Base-by-base conservation (phyloP, 2,797 vertebrate genomes). In the Eurystomus glaucurus region DNA sequence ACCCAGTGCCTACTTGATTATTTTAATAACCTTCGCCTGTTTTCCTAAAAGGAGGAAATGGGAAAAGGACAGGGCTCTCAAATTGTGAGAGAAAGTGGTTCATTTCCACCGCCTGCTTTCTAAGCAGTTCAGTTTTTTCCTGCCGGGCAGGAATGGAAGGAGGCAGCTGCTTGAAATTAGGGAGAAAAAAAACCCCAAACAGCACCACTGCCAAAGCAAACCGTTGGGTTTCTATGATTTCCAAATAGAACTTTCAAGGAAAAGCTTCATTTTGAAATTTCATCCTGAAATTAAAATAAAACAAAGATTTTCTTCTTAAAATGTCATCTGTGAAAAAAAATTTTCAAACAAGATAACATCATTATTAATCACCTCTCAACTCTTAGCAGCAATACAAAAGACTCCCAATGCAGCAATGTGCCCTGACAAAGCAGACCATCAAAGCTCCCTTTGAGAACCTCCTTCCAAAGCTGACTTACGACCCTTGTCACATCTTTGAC, bases 321-420 rank as follows among this genome's bases (percentile, higher is more conserved):
- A 66, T 9, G 1, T 41, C 65, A 79, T 23, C 16, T 41, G 33
- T 57, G 66, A 70, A 92, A 94, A 80, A 3, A 5, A 31, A 17
- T 28, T 76, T 94, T 81, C 0, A 0, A 80, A 87, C 31, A 62
- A 64, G 18, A 37, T 45, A 4, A 75, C 33, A 14, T 20, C 5
- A 68, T 52, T 85, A 92, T 85, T 46, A 61, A 96, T 95, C 91
- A 94, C 26, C 23, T 62, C 54, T 50, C 21, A 23, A 28, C 33
- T 64, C 41, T 60, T 65, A 83, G 69, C 50, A 93, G 22, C 88
- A 90, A 95, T 88, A 97, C 50, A 97, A 94, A 89, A 89, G 64
- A 88, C 57, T 94, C 94, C 52, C 71, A 83, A 68, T 79, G 55
- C 48, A 95, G 84, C 43, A 79, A 70, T 76, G 51, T 61, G 37